These are phyloP conservation scores for Philereme transversata DNA, from an alignment of 2,888 invertebrate species.

Conservation along the genomic window DNA sequence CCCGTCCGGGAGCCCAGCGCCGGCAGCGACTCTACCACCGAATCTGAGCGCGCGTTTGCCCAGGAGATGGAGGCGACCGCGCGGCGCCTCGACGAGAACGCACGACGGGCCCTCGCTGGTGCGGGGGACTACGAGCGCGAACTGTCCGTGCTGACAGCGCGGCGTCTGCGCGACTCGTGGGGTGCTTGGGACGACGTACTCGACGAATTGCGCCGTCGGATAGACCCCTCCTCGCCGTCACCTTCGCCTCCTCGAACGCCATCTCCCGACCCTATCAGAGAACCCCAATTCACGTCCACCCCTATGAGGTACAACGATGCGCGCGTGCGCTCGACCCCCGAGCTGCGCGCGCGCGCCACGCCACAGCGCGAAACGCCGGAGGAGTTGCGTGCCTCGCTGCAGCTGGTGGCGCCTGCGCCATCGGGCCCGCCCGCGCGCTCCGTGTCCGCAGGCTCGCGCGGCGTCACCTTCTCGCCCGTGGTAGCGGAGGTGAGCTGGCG, in stretches of 20 bases:
- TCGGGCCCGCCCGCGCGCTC: slow-evolving; percentile 69
- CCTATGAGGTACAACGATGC: slow-evolving; percentile 79
- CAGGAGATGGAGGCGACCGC: slow-evolving; percentile 78
- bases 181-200: slow-evolving; percentile 81
- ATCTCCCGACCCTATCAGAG: slow-evolving; percentile 68
- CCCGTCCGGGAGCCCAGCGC: slow-evolving; percentile 74
- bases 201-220: slow-evolving; percentile 72
- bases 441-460: slow-evolving; percentile 80
- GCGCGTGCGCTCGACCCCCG: slow-evolving; percentile 84
- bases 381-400: slow-evolving; percentile 80
- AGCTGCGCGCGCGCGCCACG: slow-evolving; percentile 78
- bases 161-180: slow-evolving; percentile 75
- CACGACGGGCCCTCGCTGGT: slow-evolving; percentile 74
- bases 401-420: slow-evolving; percentile 78
- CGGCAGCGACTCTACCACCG: slow-evolving; percentile 77
- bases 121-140: slow-evolving; percentile 83
- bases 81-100: slow-evolving; percentile 70
- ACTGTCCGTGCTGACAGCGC: slow-evolving; percentile 82
- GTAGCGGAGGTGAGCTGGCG: slow-evolving; percentile 92
- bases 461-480: slow-evolving; percentile 91
- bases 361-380: slow-evolving; percentile 76
- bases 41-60: slow-evolving; percentile 75
- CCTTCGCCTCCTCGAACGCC: slow-evolving; percentile 73
- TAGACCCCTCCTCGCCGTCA: slow-evolving; percentile 67
- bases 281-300: slow-evolving; percentile 83